phyloP scores from a whole-genome alignment of 1,140 invertebrate species.

The Semibalanus balanoides region DNA sequence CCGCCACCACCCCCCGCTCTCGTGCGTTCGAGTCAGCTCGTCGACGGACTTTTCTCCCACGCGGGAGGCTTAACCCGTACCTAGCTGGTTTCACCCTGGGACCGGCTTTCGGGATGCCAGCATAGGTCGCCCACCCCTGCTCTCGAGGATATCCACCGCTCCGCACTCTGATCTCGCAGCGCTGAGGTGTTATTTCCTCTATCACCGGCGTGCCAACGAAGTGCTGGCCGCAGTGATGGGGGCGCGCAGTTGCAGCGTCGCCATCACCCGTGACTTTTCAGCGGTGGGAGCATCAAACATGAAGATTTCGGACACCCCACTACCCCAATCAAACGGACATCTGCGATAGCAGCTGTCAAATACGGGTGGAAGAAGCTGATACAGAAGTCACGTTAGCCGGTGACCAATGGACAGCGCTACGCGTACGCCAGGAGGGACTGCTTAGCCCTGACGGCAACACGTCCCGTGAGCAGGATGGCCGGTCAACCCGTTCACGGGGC shows the following conservation, averaged over 20 bases:
- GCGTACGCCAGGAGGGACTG: constrained; percentile 3
- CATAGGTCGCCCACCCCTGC: background rate
- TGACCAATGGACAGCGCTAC: constrained; percentile 9
- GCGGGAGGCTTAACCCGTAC: too few relatives aligned
- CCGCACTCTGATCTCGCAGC: background rate
- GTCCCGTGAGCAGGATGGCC: background rate
- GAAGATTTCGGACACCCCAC: constrained; percentile 9
- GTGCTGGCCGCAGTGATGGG: background rate
- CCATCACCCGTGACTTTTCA: background rate
- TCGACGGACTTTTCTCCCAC: too few relatives aligned
- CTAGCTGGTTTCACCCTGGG: too few relatives aligned
- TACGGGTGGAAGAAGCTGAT: constrained; percentile 12
- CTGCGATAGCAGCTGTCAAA: constrained; percentile 12
- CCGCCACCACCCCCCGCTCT: background rate
- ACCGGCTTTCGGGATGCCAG: too few relatives aligned
- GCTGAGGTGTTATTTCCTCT: background rate
- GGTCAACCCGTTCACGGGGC: background rate
- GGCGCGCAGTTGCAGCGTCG: too few relatives aligned
- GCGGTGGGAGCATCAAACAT: constrained; percentile 5
- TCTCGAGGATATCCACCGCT: background rate
- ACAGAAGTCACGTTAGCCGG: background rate
- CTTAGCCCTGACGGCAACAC: constrained; percentile 8
- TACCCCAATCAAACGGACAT: constrained; percentile 13
- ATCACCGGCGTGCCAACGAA: background rate
- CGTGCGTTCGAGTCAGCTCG: too few relatives aligned